Base-by-base conservation (phyloP, 2,113 vertebrate species). In the Ceuthmochares aereus region DNA sequence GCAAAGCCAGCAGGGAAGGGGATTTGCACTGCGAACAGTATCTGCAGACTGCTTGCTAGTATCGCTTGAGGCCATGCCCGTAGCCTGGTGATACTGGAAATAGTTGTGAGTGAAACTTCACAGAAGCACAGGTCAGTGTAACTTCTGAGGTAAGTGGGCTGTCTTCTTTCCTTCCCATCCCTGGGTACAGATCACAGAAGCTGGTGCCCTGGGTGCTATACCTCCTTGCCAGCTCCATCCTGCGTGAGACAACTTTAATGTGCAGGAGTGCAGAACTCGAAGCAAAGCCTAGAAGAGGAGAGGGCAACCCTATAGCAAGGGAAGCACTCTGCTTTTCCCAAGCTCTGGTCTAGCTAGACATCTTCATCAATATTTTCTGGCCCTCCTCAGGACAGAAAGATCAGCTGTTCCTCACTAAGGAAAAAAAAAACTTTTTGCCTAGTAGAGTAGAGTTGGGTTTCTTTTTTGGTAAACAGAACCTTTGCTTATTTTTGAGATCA, bases 71-170 rank as follows among this genome's bases (percentile, higher is more conserved):
- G 97, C 95, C 97, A 95, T 93, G 93, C 97, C 97, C 51, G 37
- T 94, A 97, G 97, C 96, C 97, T 96, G 95, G 91, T 93, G 96
- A 94, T 93, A 94, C 95, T 95, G 96, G 90, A 85, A 97, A 97
- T 93, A 97, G 94, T 96, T 97, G 96, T 90, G 89, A 96, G 87
- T 93, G 94, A 92, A 92, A 90, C 90, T 93, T 88, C 97, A 97
- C 83, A 30, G 93, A 97, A 96, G 96, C 97, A 97, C 95, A 62
- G 95, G 93, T 91, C 96, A 90, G 94, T 95, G 96, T 92, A 96
- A 97, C 97, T 97, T 96, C 95, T 94, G 96, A 96, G 94, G 95
- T 93, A 96, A 91, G 89, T 93, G 96, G 89, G 89, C 92, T 95
- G 89, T 76, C 93, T 89, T 96, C 92, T 77, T 94, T 94, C 93